Conservation (phyloP, 2,113 vertebrate species). For the Ceyx cyanopectus region DNA sequence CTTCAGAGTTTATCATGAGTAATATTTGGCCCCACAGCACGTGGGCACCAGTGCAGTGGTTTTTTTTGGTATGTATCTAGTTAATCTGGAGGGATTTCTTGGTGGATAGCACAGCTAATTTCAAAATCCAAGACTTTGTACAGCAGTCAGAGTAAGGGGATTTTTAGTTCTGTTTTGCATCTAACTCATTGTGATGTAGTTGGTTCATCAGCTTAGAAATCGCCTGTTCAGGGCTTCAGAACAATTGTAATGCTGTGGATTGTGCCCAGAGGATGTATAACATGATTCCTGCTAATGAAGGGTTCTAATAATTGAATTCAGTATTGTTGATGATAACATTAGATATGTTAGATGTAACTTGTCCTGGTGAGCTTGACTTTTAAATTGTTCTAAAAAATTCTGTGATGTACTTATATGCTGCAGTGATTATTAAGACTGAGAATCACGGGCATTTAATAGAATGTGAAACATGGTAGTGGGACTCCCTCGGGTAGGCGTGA, state of each 20-base stretch:
- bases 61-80: background rate
- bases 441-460: conserved; percentile 20
- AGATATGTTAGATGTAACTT: background rate
- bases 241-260: background rate
- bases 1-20: background rate
- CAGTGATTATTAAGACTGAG: conserved; percentile 30
- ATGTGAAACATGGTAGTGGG: background rate
- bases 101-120: background rate
- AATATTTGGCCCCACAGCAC: background rate
- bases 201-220: background rate
- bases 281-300: background rate
- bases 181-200: background rate
- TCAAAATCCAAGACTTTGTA: background rate
- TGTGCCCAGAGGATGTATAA: background rate
- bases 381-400: background rate
- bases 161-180: background rate
- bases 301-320: conserved; percentile 10
- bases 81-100: background rate
- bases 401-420: background rate
- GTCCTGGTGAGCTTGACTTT: background rate
- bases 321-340: background rate
- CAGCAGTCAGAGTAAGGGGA: background rate
- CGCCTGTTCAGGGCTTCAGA: background rate
- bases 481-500: background rate
- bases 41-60: background rate